phyloP scores from a whole-genome alignment of 2,113 vertebrate genomes.

The Panthera leo region DNA sequence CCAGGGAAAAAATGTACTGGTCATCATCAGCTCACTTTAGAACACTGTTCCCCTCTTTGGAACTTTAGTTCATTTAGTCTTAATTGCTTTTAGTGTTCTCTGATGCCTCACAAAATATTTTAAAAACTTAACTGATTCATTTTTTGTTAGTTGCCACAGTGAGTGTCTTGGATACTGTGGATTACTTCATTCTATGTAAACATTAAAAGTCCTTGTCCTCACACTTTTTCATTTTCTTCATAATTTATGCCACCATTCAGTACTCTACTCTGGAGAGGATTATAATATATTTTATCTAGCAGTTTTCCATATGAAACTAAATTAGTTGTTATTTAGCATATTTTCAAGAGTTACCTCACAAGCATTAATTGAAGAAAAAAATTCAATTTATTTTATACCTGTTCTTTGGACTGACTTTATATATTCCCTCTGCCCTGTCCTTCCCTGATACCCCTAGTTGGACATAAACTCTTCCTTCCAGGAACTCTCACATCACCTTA shows the following conservation, averaged over 20 bases:
- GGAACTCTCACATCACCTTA: background rate
- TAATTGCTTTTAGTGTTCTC: background rate
- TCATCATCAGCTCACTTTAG: background rate
- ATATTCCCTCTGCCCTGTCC: background rate
- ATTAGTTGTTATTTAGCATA: background rate
- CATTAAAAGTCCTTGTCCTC: background rate
- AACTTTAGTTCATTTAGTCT: background rate
- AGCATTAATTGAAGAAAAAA: background rate
- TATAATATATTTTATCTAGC: background rate
- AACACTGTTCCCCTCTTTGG: background rate
- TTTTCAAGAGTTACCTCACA: slow-evolving; percentile 13
- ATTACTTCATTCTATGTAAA: background rate
- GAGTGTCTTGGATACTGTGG: background rate
- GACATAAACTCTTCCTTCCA: background rate
- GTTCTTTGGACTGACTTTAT: background rate
- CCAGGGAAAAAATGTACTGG: background rate
- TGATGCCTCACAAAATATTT: background rate
- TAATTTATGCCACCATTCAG: background rate
- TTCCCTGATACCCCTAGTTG: background rate
- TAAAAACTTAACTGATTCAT: background rate
- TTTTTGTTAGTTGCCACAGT: background rate
- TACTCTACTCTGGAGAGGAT: background rate
- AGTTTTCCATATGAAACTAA: background rate
- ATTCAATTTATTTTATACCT: background rate
- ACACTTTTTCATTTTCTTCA: background rate